phyloP scores from a whole-genome alignment of 2,888 invertebrate genomes.

The Oegoconia quadripuncta region DNA sequence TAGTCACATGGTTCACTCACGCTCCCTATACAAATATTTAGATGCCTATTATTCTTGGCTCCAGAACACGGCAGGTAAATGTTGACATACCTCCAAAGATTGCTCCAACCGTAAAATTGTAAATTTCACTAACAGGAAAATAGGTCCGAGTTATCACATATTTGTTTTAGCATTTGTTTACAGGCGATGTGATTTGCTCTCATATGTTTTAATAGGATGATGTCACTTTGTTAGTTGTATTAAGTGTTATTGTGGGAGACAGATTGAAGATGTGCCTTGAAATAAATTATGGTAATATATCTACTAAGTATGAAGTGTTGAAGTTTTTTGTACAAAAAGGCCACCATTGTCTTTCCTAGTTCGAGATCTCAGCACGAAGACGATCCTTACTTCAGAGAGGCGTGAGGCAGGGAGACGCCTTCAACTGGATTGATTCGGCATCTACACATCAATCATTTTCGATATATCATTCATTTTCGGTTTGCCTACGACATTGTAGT shows the following conservation, averaged over 20 bases:
- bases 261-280: neutral
- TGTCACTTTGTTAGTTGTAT: neutral
- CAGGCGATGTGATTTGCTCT: conserved; percentile 1
- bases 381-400: too few relatives aligned
- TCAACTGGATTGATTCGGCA: too few relatives aligned
- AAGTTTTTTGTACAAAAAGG: too few relatives aligned
- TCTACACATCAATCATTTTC: too few relatives aligned
- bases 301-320: too few relatives aligned
- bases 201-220: conserved; percentile 7
- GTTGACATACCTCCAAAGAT: neutral
- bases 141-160: conserved; percentile 1
- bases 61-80: neutral
- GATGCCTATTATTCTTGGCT: neutral
- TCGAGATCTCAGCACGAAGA: too few relatives aligned
- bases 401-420: too few relatives aligned
- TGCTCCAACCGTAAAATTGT: neutral
- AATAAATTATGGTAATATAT: neutral
- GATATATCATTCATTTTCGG: too few relatives aligned
- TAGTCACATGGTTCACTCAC: neutral
- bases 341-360: too few relatives aligned
- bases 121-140: conserved; percentile 3
- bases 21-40: neutral
- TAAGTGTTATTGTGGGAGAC: neutral
- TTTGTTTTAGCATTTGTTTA: conserved; percentile 1
- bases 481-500: too few relatives aligned